Percentiles rank a stretch among this genome's conserved stretches.
These are phyloP conservation scores for Leptinotarsa defecta DNA, from an alignment of 1,140 invertebrate genomes.

Conservation along the genomic window DNA sequence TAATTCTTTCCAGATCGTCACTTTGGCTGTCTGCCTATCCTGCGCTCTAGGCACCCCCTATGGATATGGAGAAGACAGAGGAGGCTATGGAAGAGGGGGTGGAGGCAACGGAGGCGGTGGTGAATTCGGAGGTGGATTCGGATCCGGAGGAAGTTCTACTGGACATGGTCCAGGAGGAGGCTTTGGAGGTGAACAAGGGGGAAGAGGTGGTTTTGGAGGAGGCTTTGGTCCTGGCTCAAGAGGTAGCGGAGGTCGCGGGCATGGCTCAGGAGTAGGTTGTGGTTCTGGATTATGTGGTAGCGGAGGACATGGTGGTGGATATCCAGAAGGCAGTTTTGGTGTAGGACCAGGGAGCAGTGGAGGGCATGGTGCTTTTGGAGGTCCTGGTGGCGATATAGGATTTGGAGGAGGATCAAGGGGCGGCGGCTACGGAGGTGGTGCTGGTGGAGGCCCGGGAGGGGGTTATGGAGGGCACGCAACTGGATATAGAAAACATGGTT, in stretches of 20 bases:
- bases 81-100: background rate
- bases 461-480: background rate
- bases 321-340: background rate
- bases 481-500: background rate
- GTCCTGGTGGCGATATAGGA: background rate
- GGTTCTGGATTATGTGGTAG: background rate
- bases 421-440: background rate
- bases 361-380: background rate
- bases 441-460: background rate
- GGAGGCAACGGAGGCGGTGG: slow-evolving; percentile 7
- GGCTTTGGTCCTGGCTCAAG: background rate
- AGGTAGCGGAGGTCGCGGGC: background rate
- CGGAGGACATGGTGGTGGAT: background rate
- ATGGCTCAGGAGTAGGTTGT: background rate
- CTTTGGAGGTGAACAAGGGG: background rate
- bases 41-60: background rate
- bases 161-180: background rate
- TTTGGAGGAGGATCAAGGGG: background rate
- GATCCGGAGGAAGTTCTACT: background rate
- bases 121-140: background rate
- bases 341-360: background rate
- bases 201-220: background rate
- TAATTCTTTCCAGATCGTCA: background rate
- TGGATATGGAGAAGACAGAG: background rate
- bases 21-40: background rate